These are phyloP conservation scores for Nudaria mundana DNA, from an alignment of 2,888 invertebrate species.

Conservation along the genomic window DNA sequence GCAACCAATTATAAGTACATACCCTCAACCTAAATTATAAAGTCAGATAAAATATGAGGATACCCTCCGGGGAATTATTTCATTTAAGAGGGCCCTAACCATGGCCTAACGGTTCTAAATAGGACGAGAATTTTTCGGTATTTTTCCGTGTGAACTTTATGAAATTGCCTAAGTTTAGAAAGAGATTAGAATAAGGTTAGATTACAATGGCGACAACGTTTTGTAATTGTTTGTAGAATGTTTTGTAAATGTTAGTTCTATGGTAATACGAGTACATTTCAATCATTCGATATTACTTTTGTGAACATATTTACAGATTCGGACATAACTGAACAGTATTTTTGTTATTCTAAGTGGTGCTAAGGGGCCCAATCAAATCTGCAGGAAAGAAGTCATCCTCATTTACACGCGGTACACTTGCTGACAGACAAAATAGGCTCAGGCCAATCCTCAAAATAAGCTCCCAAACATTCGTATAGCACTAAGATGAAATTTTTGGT, in stretches of 20 bases:
- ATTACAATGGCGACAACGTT: conserved; percentile 2
- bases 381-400: too few species aligned
- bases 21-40: conserved; percentile 26
- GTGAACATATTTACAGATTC: too few species aligned
- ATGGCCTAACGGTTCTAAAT: conserved; percentile 16
- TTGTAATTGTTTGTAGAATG: conserved; percentile 3
- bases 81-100: conserved; percentile 15
- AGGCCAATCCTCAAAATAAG: too few species aligned
- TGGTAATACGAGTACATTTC: too few species aligned
- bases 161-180: conserved; percentile 22
- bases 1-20: conserved; percentile 24
- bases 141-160: conserved; percentile 21
- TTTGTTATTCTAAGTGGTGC: too few species aligned
- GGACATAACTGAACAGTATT: too few species aligned
- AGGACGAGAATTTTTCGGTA: conserved; percentile 19
- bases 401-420: too few species aligned
- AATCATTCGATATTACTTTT: too few species aligned
- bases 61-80: conserved; percentile 22
- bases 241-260: background rate
- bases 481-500: too few species aligned
- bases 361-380: too few species aligned
- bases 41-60: conserved; percentile 28
- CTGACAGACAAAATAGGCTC: too few species aligned
- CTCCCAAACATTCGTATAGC: too few species aligned
- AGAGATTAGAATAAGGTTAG: conserved; percentile 16